These are phyloP conservation scores for Epinotia nisella DNA, from an alignment of 2,888 invertebrate genomes.

Conservation along the genomic window DNA sequence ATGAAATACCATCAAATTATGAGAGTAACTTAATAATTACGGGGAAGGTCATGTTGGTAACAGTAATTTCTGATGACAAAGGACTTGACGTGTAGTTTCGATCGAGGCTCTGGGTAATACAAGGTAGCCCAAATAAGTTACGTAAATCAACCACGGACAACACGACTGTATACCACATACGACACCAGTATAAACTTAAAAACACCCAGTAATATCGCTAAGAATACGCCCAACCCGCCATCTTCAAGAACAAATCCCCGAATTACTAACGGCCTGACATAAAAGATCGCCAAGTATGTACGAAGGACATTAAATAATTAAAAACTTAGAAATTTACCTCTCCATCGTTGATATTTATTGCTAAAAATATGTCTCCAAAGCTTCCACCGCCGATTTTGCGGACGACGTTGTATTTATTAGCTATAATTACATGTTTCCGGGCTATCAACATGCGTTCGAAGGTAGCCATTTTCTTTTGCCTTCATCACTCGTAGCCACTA, in stretches of 20 bases:
- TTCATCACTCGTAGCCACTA: constrained; percentile 78
- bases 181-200: constrained; percentile 11
- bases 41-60: constrained; percentile 15
- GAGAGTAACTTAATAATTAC: constrained; percentile 15
- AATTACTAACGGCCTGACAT: constrained; percentile 68
- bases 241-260: constrained; percentile 70
- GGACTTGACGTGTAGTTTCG: constrained; percentile 28
- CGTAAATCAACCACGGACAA: constrained; percentile 42
- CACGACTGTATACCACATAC: constrained; percentile 19
- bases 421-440: constrained; percentile 83
- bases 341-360: constrained; percentile 95
- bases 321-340: constrained; percentile 86
- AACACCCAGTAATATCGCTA: constrained; percentile 24
- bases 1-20: constrained; percentile 15
- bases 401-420: constrained; percentile 96
- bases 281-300: constrained; percentile 54
- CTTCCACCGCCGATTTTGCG: constrained; percentile 99
- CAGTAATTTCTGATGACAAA: constrained; percentile 41
- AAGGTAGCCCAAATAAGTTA: constrained; percentile 43
- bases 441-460: constrained; percentile 78
- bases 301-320: constrained; percentile 46
- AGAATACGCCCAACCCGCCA: constrained; percentile 71
- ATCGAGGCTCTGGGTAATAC: constrained; percentile 35
- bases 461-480: constrained; percentile 81
- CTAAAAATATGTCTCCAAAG: constrained; percentile 99